Base-by-base conservation (phyloP, 2,888 invertebrate species). In the Eilema caniola region DNA sequence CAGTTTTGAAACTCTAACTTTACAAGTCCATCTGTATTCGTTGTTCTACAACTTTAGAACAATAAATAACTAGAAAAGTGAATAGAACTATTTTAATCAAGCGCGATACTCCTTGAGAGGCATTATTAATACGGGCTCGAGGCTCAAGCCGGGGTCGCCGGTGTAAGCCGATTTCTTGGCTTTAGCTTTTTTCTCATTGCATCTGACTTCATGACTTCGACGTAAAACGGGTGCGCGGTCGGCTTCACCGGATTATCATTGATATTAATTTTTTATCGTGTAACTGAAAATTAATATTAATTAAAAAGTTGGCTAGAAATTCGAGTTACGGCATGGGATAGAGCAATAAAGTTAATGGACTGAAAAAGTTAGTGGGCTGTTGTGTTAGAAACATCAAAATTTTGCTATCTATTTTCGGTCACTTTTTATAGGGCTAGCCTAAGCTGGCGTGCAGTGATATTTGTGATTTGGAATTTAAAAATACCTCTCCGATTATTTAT, bases 91-190 rank as follows among this genome's bases (percentile, higher is more conserved):
- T 57, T 63, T 63, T 63, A 59, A 68, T 63, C 62, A 28, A 63
- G 68, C n/a, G 31, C 33, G 24, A 20, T 62, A 56, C 20, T 37
- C 31, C 37, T 56, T 37, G 37, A 41, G 63, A n/a, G 56, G 56
- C 41, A 53, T 53, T n/a, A 59, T 47, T 41, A 23, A 65, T 73
- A 64, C 62, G 53, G 41, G 67, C 33, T 33, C n/a, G 62, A 11
- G 69, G 41, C 41, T 16, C 41, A 16, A 14, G 41, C 24, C n/a
- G 62, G 10, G 69, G 23, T 72, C 71, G 67, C 67, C 53, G 69
- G 71, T 70, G 73, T 78, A 78, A 81, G 70, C 69, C 68, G 73
- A 73, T 81, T 75, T 68, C 71, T 66, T 62, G 60, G 53, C 63
- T 71, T n/a, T n/a, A n/a, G n/a, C 62, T 64, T 60, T 56, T 67